Conservation (phyloP, 2,888 invertebrate genomes). For the Siphonodentalium dalli region DNA sequence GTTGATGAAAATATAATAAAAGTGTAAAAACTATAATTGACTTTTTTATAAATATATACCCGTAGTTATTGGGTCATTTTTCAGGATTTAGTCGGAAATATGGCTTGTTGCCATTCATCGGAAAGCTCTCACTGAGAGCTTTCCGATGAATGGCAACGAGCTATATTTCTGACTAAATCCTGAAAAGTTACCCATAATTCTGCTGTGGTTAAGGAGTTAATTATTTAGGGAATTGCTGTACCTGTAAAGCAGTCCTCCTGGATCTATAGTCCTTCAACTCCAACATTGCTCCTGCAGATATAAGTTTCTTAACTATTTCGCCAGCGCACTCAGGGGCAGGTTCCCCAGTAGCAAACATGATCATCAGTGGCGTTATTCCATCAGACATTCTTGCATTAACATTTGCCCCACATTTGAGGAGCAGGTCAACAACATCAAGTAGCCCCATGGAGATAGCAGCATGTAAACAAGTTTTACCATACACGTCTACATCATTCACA, state of each 20-base stretch:
- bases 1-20: too few species aligned
- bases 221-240: too few species aligned
- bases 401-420: slow-evolving; percentile 39
- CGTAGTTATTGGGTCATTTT: too few species aligned
- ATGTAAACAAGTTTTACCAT: slow-evolving; percentile 46
- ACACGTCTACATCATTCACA: slow-evolving; percentile 36
- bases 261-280: slow-evolving; percentile 39
- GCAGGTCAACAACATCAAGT: slow-evolving; percentile 34
- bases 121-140: too few species aligned
- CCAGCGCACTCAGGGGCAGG: slow-evolving; percentile 22
- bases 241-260: slow-evolving; percentile 48
- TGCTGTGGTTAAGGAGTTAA: too few species aligned
- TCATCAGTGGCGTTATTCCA: slow-evolving; percentile 51
- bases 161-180: too few species aligned
- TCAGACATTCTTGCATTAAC: slow-evolving; percentile 38
- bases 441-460: slow-evolving; percentile 42
- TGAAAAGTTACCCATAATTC: too few species aligned
- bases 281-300: slow-evolving; percentile 40
- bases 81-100: too few species aligned
- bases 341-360: slow-evolving; percentile 26
- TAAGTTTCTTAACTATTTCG: slow-evolving; percentile 30
- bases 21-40: too few species aligned
- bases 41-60: too few species aligned
- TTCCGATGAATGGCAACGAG: too few species aligned
- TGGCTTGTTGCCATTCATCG: too few species aligned